Conservation (phyloP, 2,113 vertebrate genomes). For the Felis chaus region DNA sequence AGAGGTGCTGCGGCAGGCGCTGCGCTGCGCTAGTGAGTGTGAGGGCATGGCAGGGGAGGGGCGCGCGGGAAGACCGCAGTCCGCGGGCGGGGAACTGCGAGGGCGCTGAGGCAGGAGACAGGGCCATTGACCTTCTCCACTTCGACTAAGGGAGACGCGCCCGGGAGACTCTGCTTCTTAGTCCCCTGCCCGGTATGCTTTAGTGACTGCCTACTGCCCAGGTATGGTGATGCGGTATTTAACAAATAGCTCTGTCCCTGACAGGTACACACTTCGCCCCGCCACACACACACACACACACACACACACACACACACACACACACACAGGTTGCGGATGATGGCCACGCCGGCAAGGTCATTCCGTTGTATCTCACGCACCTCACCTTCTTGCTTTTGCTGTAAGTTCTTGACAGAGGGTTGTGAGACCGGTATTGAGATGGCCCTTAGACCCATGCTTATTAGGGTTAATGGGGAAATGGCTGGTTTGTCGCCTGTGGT, state of each 20-base stretch:
- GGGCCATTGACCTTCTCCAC: background rate
- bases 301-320: background rate
- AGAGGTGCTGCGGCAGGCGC: conserved; percentile 86
- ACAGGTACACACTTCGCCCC: background rate
- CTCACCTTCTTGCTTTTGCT: background rate
- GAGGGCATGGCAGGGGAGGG: background rate
- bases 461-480: background rate
- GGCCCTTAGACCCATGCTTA: background rate
- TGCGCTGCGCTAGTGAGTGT: conserved; percentile 92
- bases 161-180: background rate
- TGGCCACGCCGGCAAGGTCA: conserved; percentile 8
- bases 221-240: background rate
- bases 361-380: background rate
- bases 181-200: background rate
- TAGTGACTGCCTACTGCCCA: background rate
- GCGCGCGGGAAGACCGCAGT: background rate
- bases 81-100: background rate
- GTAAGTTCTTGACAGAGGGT: background rate
- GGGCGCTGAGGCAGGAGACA: background rate
- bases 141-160: background rate
- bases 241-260: background rate
- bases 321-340: background rate
- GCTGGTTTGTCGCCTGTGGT: background rate
- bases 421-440: background rate
- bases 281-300: background rate